Evolutionary conservation across 1,140 invertebrate species (phyloP).

Genomic region (Rhagoletis pomonella): DNA sequence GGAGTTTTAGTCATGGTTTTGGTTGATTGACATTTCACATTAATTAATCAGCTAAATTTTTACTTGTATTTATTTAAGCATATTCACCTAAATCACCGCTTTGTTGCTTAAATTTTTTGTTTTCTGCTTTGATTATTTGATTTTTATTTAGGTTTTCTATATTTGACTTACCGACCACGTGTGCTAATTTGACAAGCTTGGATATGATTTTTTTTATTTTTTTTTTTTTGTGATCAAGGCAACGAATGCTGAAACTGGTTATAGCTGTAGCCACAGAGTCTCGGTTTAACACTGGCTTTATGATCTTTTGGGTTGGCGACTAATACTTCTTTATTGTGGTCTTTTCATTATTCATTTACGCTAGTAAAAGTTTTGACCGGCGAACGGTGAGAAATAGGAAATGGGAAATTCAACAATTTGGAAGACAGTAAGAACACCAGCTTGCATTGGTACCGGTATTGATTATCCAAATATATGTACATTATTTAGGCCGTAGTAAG

Average conservation of each 20-base stretch:
- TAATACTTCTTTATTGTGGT: no score
- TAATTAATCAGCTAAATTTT: no score
- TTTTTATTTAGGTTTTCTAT: neutral
- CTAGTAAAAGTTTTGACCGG: no score
- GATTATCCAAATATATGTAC: no score
- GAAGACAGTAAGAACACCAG: no score
- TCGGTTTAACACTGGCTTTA: neutral
- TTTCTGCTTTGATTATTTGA: neutral
- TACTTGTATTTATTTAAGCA: neutral
- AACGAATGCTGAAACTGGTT: neutral
- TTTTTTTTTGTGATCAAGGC: no score
- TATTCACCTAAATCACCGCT: neutral
- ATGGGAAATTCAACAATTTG: neutral
- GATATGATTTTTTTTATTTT: neutral
- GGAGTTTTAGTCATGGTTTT: no score
- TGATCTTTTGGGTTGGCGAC: no score
- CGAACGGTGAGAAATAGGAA: neutral
- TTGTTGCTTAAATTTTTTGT: neutral
- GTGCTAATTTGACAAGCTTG: neutral
- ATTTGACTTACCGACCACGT: neutral
- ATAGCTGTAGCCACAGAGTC: slow-evolving; percentile 16
- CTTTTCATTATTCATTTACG: no score
- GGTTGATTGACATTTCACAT: no score
- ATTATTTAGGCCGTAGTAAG: no score
- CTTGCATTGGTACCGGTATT: no score